Conservation (phyloP, 2,797 vertebrate species). For the Pseudomugil gertrudae region DNA sequence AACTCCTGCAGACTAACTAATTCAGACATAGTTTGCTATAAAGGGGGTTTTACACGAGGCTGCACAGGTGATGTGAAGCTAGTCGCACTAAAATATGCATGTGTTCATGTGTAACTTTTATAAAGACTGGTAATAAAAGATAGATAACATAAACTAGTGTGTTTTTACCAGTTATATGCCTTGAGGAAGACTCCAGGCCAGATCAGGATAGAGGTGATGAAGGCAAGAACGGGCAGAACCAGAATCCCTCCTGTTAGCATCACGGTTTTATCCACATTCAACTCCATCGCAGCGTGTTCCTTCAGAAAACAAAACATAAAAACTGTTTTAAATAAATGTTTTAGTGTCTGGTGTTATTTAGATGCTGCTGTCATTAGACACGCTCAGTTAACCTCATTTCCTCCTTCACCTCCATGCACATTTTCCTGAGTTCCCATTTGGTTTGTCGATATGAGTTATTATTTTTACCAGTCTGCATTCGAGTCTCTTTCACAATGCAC, state of each 20-base stretch:
- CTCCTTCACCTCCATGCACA: no score
- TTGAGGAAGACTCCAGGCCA: constrained; percentile 57
- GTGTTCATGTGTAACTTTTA: no score
- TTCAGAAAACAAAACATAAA: constrained; percentile 7
- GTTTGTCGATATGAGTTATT: no score
- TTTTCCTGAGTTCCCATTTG: no score
- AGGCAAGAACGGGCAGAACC: constrained; percentile 45
- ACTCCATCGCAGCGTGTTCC: constrained; percentile 52
- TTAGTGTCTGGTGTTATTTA: no score
- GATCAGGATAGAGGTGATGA: constrained; percentile 45
- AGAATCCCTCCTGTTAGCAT: constrained; percentile 52
- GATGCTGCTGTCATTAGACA: no score
- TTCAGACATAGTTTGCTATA: neutral
- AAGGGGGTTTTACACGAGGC: neutral
- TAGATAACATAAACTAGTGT: neutral
- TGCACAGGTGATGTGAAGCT: neutral
- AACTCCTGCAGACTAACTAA: neutral
- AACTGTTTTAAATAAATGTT: neutral
- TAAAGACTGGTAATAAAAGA: neutral
- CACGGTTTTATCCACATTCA: constrained; percentile 6
- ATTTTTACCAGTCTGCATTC: no score
- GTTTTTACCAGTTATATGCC: constrained; percentile 68
- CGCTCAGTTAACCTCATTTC: no score
- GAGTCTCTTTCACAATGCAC: no score
- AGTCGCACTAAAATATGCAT: neutral